Base-by-base conservation (phyloP, 2,797 vertebrate genomes). In the Euthynnus affinis region DNA sequence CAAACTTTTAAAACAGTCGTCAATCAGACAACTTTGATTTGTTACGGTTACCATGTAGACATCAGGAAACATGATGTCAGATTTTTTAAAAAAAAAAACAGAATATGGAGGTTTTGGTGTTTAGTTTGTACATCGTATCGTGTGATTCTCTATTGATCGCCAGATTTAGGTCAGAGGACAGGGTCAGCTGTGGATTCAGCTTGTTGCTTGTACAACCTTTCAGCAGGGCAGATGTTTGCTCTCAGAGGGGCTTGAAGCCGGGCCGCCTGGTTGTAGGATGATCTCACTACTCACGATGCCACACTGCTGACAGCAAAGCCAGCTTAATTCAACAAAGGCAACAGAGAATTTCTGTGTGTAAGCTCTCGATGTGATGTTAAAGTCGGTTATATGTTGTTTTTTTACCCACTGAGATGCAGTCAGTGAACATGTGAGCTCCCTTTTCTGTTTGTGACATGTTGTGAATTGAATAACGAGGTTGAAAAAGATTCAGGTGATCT, bases 151-250 rank as follows among this genome's bases (percentile, higher is more conserved):
- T 18, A 64, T 75, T 52, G 51, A 82, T 74, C n/a, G 56, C 5
- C 58, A 79, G 81, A 89, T 90, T 84, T 86, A 87, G 87, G 88
- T 90, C 88, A 92, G 79, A 67, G 85, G 61, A 88, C 85, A 63
- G 88, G 82, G 85, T 89, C 89, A 87, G 84, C 51, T 44, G 44
- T 66, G 81, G 69, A 81, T 85, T 76, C 74, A 53, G 62, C 59
- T 74, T 76, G 68, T 71, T 75, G 74, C 87, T 80, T 78, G 15
- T 84, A 78, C 85, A 83, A 81, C 80, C 81, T 80, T 86, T 85
- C 57, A 85, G 87, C 81, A 42, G 76, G 78, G 83, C 88, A 88
- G 83, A 90, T 90, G 90, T 88, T 86, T 81, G 74, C 80, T 84
- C 77, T 87, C 85, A 40, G 44, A 83, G 80, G 64, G 76, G 84